Evolutionary conservation across 2,797 vertebrate genomes (phyloP).

Genomic region (Borostomias antarcticus): DNA sequence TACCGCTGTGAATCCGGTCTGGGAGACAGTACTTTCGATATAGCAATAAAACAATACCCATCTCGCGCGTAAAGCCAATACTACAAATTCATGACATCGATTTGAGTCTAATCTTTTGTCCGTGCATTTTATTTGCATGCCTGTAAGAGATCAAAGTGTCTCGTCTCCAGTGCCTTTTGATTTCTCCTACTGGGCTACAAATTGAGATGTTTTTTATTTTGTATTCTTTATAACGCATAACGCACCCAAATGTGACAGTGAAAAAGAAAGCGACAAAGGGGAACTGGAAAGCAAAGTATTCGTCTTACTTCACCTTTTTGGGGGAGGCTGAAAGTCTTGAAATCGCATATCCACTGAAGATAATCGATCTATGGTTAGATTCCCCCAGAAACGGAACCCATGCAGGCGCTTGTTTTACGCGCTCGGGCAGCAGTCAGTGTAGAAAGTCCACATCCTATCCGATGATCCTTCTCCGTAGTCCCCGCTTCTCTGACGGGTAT

Average conservation of each 20-base stretch:
- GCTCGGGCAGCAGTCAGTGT: conserved; percentile 10
- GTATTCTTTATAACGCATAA: neutral
- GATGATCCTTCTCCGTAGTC: conserved; percentile 38
- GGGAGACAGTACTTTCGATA: too few relatives aligned
- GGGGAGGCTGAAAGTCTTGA: conserved; percentile 35
- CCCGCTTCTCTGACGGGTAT: conserved; percentile 22
- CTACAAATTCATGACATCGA: neutral
- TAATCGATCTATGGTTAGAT: conserved; percentile 24
- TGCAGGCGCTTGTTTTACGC: conserved; percentile 18
- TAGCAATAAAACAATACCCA: neutral
- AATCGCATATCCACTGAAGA: conserved; percentile 36
- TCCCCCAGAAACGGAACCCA: conserved; percentile 6
- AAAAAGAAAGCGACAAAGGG: neutral
- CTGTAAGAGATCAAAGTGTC: neutral
- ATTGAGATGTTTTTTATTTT: neutral
- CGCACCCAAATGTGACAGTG: neutral
- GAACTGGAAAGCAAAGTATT: conserved; percentile 13
- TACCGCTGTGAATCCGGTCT: too few relatives aligned
- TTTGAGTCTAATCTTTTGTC: neutral
- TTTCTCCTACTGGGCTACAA: neutral
- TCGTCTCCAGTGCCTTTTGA: too few relatives aligned
- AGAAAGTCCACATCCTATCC: conserved; percentile 46
- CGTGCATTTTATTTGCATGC: neutral
- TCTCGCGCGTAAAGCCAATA: neutral
- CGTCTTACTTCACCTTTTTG: conserved; percentile 52